Evolutionary conservation across 2,113 vertebrate species (phyloP), one percentile per base, ranked within the genome.

Genomic region (Sitta europaea): DNA sequence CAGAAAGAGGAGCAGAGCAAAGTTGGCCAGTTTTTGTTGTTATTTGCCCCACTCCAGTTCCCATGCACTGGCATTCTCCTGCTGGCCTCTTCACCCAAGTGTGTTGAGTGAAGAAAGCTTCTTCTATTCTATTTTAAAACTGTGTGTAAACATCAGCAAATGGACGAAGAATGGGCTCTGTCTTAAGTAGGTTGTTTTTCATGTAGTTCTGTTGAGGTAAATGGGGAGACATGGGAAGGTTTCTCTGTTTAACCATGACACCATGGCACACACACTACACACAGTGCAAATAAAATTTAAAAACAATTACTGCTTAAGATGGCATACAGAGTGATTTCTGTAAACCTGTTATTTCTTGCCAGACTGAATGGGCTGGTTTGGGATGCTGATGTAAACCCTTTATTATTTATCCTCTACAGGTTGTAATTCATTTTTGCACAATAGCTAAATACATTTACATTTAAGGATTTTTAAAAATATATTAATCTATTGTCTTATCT

Each of bases 51-150:
- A 2, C 75, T 96, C 40, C 76, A 53, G 62, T 95, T 95, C 83
- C 27, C 86, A 87, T 86, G 62, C 13, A 12, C 86, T 92, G 94
- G 86, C 93, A 90, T 96, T 95, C 92, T 96, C 88, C 81, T 83
- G 51, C 96, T 94, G 88, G 93, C 96, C 96, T 96, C 96, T 96
- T 95, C 92, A 96, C 92, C 93, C 95, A 91, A 94, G 90, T 93
- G 88, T 83, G 92, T 83, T 86, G 96, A 96, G 96, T 94, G 96
- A 96, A 96, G 95, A 95, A 96, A 94, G 92, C 92, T 89, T 36
- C 91, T 95, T 91, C 92, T 94, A 89, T 94, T 97, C 90, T 95
- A 0, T 91, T 96, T 91, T 94, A 94, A 96, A 96, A 93, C 95
- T 94, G 86, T 96, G 86, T 85, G 89, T 94, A 90, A 94, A 95